These are phyloP conservation scores for Trissolcus japonicus DNA, from an alignment of 2,888 invertebrate genomes.

Conservation along the genomic window DNA sequence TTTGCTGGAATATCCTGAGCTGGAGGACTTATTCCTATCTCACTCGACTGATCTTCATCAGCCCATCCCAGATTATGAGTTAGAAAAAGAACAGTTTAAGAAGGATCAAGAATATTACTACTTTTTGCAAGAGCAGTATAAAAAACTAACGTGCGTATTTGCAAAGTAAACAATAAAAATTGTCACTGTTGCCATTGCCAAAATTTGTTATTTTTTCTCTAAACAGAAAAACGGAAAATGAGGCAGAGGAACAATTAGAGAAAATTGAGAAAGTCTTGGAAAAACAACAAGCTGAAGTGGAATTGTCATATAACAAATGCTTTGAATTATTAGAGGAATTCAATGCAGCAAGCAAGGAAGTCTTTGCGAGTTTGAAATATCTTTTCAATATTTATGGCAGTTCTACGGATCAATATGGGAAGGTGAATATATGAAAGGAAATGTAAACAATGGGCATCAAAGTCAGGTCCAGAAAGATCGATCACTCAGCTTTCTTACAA, in stretches of 20 bases:
- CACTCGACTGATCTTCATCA: conserved; percentile 56
- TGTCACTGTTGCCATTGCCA: no score
- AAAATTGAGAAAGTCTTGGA: conserved; percentile 56
- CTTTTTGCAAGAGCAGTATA: conserved; percentile 62
- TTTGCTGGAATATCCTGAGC: conserved; percentile 65
- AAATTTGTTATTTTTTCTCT: no score
- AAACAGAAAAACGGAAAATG: conserved; percentile 59
- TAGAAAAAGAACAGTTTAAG: conserved; percentile 62
- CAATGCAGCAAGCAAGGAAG: conserved; percentile 60
- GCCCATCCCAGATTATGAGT: conserved; percentile 57
- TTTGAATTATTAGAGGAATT: conserved; percentile 60
- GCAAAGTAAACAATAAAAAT: conserved; percentile 9
- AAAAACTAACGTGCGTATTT: conserved; percentile 63
- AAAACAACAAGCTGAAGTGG: conserved; percentile 61
- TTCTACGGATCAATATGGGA: no score
- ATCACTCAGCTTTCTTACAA: no score
- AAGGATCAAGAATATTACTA: conserved; percentile 64
- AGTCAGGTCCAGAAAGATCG: no score
- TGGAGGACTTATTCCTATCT: conserved; percentile 61
- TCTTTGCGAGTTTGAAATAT: conserved; percentile 62
- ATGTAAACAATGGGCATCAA: no score
- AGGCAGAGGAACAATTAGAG: conserved; percentile 62
- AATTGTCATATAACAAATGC: conserved; percentile 62
- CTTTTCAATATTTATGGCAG: conserved; percentile 64
- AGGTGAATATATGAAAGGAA: no score